Conservation (phyloP, 2,113 vertebrate species). For the Phycodurus eques region DNA sequence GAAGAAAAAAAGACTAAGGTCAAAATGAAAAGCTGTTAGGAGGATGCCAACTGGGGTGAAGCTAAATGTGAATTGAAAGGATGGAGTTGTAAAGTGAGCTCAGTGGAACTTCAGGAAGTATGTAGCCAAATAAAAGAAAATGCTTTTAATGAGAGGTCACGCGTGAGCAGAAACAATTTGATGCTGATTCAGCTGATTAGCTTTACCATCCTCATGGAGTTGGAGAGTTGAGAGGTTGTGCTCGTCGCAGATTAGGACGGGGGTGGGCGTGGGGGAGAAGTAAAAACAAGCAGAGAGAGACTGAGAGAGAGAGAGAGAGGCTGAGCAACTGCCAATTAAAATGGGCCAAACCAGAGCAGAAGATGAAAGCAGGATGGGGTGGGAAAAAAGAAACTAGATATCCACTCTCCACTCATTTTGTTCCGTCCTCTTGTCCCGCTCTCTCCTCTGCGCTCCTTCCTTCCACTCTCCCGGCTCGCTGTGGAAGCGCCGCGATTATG, state of each 20-base stretch:
- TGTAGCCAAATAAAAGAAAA: slow-evolving; percentile 28
- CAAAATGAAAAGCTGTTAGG: slow-evolving; percentile 32
- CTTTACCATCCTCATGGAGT: slow-evolving; percentile 5
- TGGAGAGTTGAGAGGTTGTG: slow-evolving; percentile 6
- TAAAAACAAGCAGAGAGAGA: slow-evolving; percentile 14
- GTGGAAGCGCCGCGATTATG: slow-evolving; percentile 63
- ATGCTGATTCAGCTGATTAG: slow-evolving; percentile 51
- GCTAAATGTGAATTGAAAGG: slow-evolving; percentile 1
- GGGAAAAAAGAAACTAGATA: slow-evolving; percentile 24
- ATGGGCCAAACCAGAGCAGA: slow-evolving; percentile 30
- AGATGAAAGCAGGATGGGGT: slow-evolving; percentile 43
- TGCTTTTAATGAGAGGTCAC: slow-evolving; percentile 41
- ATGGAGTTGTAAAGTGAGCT: too few species aligned
- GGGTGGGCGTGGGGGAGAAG: neutral
- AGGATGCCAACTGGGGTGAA: neutral
- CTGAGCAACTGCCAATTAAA: slow-evolving; percentile 50
- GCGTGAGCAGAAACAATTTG: slow-evolving; percentile 20
- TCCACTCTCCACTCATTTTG: slow-evolving; percentile 28
- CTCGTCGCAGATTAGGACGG: neutral
- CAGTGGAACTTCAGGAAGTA: slow-evolving; percentile 12
- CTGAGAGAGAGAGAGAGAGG: slow-evolving; percentile 9
- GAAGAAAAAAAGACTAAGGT: slow-evolving; percentile 51
- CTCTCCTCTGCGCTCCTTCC: slow-evolving; percentile 31
- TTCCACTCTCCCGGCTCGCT: slow-evolving; percentile 36
- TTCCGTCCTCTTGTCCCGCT: slow-evolving; percentile 54